Evolutionary conservation across 2,888 invertebrate genomes (phyloP), one percentile per base, ranked within the genome.

Genomic region (Chouioia cunea): DNA sequence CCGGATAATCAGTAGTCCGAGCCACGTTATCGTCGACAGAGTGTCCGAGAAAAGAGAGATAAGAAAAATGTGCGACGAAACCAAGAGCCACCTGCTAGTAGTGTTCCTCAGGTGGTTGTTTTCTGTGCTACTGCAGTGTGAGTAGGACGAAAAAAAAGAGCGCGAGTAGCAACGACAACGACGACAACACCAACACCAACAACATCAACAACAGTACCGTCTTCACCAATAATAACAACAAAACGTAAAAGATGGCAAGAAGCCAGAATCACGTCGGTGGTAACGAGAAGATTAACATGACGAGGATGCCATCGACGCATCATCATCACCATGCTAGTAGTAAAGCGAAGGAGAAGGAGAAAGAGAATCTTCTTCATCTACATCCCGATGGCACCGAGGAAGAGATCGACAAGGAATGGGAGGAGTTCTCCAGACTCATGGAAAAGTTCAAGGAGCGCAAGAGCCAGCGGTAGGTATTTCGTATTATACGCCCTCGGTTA

Each of bases 391-490:
- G 87, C 18, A 87, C 87, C 76, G 86, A 86, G 74, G 88, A 87
- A 74, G 88, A 87, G 50, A 86, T 87, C 20, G 90, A 90, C 77
- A 87, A 86, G 75, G 89, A 89, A 81, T 90, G 90, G 90, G 90
- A 89, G 71, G 89, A 90, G 78, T 90, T 89, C 76, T 86, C 87
- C 16, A 86, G 88, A 74, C 81, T 89, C 46, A 85, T 89, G 80
- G 85, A 86, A 53, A 87, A 87, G 76, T 86, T 87, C 75, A 82
- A 82, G 74, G 82, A 81, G 71, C 84, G 80, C 22, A 79, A 77
- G 52, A 80, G 77, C 71, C 79, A 81, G n/a, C 81, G 81, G 81
- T 79, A 85, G 84, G 84, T 85, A 83, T 58, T 53, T 47, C 4
- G 44, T 23, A 14, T 20, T 59, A 8, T 46, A 27, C 36, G 36